Evolutionary conservation across 2,113 vertebrate genomes (phyloP).

Genomic region (Aptenodytes forsteri): DNA sequence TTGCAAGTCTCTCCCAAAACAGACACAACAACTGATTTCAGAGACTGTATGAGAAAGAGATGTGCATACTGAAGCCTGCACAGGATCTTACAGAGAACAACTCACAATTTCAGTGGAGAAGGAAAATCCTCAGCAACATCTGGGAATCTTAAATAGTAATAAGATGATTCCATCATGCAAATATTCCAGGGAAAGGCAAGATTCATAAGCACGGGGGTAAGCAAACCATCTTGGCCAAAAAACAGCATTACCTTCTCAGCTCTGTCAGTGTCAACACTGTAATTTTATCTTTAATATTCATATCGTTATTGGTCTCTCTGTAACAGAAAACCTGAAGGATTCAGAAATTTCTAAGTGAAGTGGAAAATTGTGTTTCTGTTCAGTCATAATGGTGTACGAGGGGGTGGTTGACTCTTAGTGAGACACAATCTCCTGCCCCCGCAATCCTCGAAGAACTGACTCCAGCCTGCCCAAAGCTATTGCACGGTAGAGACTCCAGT

Average conservation of each 20-base stretch:
- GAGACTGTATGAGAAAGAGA: not conserved
- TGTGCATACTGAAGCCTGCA: not conserved
- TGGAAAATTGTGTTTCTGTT: not conserved
- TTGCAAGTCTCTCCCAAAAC: not conserved
- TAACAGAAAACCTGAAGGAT: not conserved
- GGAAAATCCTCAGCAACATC: not conserved
- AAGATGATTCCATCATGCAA: not conserved
- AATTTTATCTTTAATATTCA: not conserved
- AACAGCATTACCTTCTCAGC: not conserved
- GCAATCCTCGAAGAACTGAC: not conserved
- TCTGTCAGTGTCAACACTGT: not conserved
- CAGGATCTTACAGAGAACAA: not conserved
- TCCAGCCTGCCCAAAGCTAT: not conserved
- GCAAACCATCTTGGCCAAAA: not conserved
- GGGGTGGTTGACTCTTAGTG: fast-evolving
- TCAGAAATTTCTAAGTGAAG: not conserved
- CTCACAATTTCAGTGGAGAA: not conserved
- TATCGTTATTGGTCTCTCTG: not conserved
- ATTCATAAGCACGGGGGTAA: not conserved
- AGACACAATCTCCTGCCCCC: not conserved
- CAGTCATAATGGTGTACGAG: fast-evolving
- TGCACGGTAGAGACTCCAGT: fast-evolving
- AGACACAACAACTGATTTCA: not conserved
- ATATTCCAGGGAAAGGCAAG: not conserved
- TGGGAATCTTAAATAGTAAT: not conserved